Percentiles rank a stretch among this genome's conserved stretches.
Conservation (phyloP, 64 coral and sea anemone species). For the Montipora sp. region DNA sequence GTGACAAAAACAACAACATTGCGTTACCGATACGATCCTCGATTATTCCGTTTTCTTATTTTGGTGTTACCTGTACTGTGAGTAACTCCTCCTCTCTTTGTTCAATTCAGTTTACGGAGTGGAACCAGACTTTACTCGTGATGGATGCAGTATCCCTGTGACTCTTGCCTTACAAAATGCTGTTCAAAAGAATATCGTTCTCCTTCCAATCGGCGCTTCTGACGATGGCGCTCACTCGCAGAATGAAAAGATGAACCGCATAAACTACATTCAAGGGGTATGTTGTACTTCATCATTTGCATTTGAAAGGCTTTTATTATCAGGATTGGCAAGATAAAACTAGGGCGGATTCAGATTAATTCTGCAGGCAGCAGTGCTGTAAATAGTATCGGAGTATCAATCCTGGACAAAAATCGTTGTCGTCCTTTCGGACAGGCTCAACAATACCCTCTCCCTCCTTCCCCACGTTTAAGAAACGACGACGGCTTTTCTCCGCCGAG, state of each 20-base stretch:
- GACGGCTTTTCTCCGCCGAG: too few relatives aligned
- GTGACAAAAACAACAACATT: background rate
- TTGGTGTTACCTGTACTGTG: background rate
- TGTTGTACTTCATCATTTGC: background rate
- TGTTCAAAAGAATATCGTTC: slow-evolving; percentile 55
- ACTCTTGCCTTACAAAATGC: slow-evolving; percentile 67
- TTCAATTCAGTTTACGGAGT: slow-evolving; percentile 35
- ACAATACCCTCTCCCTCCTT: too few relatives aligned
- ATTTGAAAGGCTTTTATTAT: too few relatives aligned
- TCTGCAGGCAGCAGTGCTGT: too few relatives aligned
- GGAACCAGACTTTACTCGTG: slow-evolving; percentile 73
- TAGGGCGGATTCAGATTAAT: too few relatives aligned
- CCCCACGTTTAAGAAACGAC: too few relatives aligned
- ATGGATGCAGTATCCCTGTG: slow-evolving; percentile 89
- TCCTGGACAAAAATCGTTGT: too few relatives aligned
- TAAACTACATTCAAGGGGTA: slow-evolving; percentile 77
- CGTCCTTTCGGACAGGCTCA: too few relatives aligned
- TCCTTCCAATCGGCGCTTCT: slow-evolving; percentile 67
- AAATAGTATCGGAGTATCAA: too few relatives aligned
- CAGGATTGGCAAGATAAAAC: too few relatives aligned
- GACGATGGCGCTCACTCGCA: slow-evolving; percentile 89
- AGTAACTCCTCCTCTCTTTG: background rate
- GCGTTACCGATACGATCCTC: background rate
- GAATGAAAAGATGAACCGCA: slow-evolving; percentile 80
- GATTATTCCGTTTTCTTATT: background rate